Conservation (phyloP, 2,888 invertebrate genomes). For the Harmothoe impar region DNA sequence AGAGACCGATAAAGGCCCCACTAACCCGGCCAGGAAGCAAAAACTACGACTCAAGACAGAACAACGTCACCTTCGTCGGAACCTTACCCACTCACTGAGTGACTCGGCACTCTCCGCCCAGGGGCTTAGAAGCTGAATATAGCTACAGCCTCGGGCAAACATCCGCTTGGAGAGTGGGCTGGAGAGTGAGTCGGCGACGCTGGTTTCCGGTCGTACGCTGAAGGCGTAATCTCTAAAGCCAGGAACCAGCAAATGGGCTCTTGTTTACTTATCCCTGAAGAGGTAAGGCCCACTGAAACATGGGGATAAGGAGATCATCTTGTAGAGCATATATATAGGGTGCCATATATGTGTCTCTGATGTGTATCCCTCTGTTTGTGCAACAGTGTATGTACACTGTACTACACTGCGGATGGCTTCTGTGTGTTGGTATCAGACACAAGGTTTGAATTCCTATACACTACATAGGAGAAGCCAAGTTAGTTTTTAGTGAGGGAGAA, state of each 20-base stretch:
- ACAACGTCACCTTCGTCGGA: background rate
- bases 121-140: background rate
- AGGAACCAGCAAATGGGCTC: constrained; percentile 2
- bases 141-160: background rate
- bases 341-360: no score
- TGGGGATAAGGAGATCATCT: no score
- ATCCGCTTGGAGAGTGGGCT: background rate
- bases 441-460: no score
- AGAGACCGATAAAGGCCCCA: background rate
- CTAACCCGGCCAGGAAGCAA: background rate
- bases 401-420: no score
- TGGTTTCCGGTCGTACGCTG: constrained; percentile 12
- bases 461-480: no score
- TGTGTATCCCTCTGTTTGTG: no score
- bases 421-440: no score
- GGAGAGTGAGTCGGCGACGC: background rate
- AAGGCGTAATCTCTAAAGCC: constrained; percentile 24
- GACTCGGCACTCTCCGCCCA: background rate
- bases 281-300: background rate
- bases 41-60: background rate
- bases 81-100: background rate
- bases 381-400: no score
- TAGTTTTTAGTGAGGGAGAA: no score
- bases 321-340: no score
- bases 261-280: background rate